Evolutionary conservation across 2,113 vertebrate species (phyloP), one percentile per base, ranked within the genome.

Genomic region (Sardina pilchardus): DNA sequence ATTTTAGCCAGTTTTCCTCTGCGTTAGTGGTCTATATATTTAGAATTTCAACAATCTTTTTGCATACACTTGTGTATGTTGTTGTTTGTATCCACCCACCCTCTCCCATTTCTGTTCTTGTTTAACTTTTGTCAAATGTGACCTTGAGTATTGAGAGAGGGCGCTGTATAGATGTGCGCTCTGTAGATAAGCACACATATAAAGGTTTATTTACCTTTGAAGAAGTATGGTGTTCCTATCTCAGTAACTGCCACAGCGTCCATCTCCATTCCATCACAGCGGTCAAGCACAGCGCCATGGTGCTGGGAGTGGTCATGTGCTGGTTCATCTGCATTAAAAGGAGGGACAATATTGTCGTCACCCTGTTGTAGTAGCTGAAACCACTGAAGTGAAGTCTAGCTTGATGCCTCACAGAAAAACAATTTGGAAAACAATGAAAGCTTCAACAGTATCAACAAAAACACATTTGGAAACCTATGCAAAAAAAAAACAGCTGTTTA

Each of bases 221-320:
- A 97, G 92, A 95, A 97, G 78, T 94, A 89, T 81, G 91, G 93
- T 6, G 48, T 85, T 85, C 96, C 96, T 5, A 89, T 90, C 83
- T 96, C 95, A 36, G 96, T 95, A 21, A 95, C 87, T 6, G 94
- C 91, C 30, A 95, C 87, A n/a, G 97, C 96, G 8, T 97, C 96
- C 91, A 96, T 96, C 90, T 95, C 95, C 7, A 94, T 89, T 21
- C 94, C 96, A 0, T 87, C 89, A 84, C 97, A 98, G 3, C 93
- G 93, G 63, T 95, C 88, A n/a, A 88, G 92, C n/a, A 87, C 53
- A 44, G 45, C 85, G 48, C 82, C 84, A 50, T 85, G 50, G 80
- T 85, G 82, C 1, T 43, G 78, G 14, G 84, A 78, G 53, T 50
- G 34, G 7, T 84, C 47, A 42, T 24, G 34, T 24, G 56, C 12